Percentiles rank a stretch among this genome's conserved stretches.
phyloP scores from a whole-genome alignment of 2,113 vertebrate species.

The Chaetura pelagica region DNA sequence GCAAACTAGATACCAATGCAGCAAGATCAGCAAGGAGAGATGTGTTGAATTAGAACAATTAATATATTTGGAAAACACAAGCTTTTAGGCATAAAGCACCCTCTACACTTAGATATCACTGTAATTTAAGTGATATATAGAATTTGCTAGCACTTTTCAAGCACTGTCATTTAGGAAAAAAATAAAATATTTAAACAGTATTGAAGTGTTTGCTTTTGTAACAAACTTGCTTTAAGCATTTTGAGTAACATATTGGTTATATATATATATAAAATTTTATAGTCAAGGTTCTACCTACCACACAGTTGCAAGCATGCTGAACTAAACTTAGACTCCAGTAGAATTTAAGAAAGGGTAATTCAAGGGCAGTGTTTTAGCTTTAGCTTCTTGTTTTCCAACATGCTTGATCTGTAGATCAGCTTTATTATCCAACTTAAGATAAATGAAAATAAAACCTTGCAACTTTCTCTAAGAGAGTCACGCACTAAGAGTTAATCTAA shows the following conservation, averaged over 20 bases:
- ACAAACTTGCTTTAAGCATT: background rate
- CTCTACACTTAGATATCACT: background rate
- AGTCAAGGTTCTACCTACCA: background rate
- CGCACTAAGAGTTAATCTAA: background rate
- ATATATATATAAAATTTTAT: background rate
- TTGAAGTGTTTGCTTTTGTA: background rate
- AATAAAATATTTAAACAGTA: background rate
- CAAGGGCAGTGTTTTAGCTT: background rate
- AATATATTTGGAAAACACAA: background rate
- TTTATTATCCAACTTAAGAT: background rate
- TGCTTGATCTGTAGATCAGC: background rate
- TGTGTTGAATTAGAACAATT: background rate
- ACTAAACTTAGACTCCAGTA: background rate
- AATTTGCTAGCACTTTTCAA: background rate
- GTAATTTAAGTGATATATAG: background rate
- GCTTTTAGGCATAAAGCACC: background rate
- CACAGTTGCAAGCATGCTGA: background rate
- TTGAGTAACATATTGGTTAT: background rate
- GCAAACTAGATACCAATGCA: background rate
- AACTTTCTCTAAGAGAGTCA: background rate
- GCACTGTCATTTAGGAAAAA: background rate
- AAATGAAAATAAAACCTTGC: conserved; percentile 8
- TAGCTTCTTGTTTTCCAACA: background rate
- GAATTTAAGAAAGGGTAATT: background rate
- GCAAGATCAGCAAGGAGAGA: background rate